Conservation (phyloP, 2,113 vertebrate genomes). For the Phoxinus phoxinus region DNA sequence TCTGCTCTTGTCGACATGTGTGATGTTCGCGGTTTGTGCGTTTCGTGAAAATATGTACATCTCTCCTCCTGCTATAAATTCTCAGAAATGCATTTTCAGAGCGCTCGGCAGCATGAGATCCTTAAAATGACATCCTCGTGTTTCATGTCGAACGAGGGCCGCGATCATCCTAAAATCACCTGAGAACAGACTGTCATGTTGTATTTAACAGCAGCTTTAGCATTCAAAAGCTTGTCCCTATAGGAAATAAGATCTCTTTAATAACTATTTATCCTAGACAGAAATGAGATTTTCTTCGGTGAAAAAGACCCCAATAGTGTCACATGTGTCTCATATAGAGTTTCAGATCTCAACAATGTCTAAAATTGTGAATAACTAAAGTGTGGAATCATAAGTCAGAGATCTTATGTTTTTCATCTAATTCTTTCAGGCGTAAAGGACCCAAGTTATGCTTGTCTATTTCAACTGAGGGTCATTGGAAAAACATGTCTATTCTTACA, state of each 20-base stretch:
- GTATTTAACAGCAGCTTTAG: not conserved
- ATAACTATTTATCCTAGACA: not conserved
- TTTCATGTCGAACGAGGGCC: not conserved
- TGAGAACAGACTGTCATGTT: slow-evolving; percentile 2
- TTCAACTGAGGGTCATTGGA: not conserved
- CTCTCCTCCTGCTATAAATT: slow-evolving; percentile 13
- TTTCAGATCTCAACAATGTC: not conserved
- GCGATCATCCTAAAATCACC: not conserved
- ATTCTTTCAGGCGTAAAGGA: not conserved
- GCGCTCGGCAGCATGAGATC: not conserved
- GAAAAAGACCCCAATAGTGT: not conserved
- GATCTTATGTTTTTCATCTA: not conserved
- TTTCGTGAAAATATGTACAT: slow-evolving; percentile 27
- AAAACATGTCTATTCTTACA: no score
- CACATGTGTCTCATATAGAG: not conserved
- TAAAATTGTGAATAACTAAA: not conserved
- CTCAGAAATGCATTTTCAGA: not conserved
- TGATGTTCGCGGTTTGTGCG: not conserved
- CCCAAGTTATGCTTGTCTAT: not conserved
- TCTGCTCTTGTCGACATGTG: slow-evolving; percentile 36
- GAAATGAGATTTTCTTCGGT: not conserved
- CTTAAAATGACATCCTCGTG: not conserved
- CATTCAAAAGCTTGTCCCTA: not conserved
- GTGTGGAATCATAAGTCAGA: not conserved
- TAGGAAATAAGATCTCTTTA: not conserved